phyloP scores from a whole-genome alignment of 2,797 vertebrate species.

The Nasua narica region DNA sequence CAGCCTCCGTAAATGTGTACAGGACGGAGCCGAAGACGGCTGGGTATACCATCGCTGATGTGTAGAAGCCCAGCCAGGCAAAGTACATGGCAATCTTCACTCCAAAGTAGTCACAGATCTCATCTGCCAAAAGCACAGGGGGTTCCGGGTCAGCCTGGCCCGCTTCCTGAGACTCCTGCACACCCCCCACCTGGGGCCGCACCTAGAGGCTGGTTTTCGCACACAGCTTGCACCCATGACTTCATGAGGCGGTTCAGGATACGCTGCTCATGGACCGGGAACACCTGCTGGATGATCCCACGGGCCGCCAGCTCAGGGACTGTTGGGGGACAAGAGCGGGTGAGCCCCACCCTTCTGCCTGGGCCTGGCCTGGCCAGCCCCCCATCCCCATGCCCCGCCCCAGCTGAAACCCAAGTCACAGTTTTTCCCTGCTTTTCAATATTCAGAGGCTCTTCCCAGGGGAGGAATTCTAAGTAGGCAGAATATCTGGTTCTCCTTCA shows the following conservation, averaged over 20 bases:
- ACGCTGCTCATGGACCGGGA: slow-evolving; percentile 95
- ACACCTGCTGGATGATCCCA: slow-evolving; percentile 96
- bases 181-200: background rate
- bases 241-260: slow-evolving; percentile 97
- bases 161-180: background rate
- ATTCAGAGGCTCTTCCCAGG: background rate
- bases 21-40: slow-evolving; percentile 96
- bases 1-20: slow-evolving; percentile 94
- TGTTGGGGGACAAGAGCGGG: slow-evolving; percentile 67
- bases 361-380: background rate
- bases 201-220: slow-evolving; percentile 96
- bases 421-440: background rate
- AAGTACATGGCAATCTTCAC: slow-evolving; percentile 99
- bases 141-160: background rate
- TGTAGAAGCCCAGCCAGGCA: slow-evolving; percentile 98
- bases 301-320: slow-evolving; percentile 94
- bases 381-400: too few relatives aligned
- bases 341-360: background rate
- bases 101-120: slow-evolving; percentile 98
- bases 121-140: slow-evolving; percentile 84
- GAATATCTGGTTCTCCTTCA: background rate
- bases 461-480: background rate
- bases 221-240: slow-evolving; percentile 98
- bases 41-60: slow-evolving; percentile 97
- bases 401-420: background rate